These are phyloP conservation scores for Peromyscus attwateri DNA, from an alignment of 2,797 vertebrate species.

Conservation along the genomic window DNA sequence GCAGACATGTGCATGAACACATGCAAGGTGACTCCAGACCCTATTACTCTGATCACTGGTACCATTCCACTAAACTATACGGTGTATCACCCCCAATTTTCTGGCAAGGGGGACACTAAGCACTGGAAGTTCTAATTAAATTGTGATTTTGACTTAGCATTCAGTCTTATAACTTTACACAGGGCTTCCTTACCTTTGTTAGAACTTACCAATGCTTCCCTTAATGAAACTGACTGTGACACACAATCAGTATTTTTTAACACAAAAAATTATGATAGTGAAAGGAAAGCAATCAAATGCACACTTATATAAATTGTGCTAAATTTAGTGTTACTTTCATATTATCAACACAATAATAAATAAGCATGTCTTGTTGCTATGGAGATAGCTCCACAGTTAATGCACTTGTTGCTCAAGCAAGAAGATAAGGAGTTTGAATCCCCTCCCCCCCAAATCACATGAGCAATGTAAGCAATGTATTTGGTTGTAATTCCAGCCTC, in stretches of 20 bases:
- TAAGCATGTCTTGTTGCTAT: background rate
- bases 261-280: background rate
- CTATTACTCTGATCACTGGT: background rate
- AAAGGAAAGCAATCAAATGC: background rate
- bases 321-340: background rate
- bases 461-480: no score
- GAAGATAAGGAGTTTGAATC: no score
- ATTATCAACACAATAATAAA: conserved; percentile 17
- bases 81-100: background rate
- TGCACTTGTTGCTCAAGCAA: background rate
- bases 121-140: background rate
- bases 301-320: background rate
- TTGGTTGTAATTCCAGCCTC: background rate
- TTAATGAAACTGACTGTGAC: background rate
- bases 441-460: background rate
- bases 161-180: background rate
- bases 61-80: background rate
- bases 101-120: background rate
- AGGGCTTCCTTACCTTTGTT: background rate
- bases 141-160: background rate
- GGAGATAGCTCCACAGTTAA: background rate
- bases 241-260: background rate
- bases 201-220: background rate
- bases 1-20: background rate
- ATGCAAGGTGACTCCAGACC: background rate